Conservation (phyloP, 2,797 vertebrate species). For the Perodicticus potto region DNA sequence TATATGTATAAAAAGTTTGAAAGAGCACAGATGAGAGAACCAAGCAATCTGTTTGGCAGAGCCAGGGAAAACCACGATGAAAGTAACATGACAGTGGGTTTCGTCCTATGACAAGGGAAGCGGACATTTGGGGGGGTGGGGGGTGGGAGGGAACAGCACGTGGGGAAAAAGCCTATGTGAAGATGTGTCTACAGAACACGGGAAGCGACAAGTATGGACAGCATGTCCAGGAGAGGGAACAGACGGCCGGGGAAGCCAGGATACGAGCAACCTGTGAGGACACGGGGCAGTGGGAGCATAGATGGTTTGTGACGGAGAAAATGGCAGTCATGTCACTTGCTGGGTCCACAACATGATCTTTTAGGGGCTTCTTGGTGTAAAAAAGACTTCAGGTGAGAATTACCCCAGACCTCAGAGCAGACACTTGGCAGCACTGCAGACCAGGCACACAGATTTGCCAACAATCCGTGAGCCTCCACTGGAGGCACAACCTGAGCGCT, state of each 20-base stretch:
- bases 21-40: not conserved
- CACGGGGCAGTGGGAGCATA: accelerated
- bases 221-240: not conserved
- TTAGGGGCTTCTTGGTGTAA: not conserved
- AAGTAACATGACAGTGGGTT: not conserved
- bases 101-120: accelerated
- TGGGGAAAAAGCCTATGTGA: not conserved
- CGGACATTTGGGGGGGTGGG: not conserved
- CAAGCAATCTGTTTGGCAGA: not conserved
- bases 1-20: accelerated
- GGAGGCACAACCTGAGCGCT: not conserved
- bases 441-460: not conserved
- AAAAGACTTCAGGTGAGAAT: not conserved
- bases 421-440: too few species aligned
- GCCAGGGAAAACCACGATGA: not conserved
- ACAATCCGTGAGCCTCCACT: accelerated
- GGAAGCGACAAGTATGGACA: not conserved
- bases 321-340: not conserved
- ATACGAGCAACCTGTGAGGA: accelerated
- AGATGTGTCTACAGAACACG: not conserved
- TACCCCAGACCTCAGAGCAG: not conserved
- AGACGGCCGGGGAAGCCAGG: not conserved
- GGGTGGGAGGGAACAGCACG: not conserved
- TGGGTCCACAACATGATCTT: not conserved
- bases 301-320: not conserved